phyloP scores from a whole-genome alignment of 2,888 invertebrate species.

The Caenorhabditis sinica region DNA sequence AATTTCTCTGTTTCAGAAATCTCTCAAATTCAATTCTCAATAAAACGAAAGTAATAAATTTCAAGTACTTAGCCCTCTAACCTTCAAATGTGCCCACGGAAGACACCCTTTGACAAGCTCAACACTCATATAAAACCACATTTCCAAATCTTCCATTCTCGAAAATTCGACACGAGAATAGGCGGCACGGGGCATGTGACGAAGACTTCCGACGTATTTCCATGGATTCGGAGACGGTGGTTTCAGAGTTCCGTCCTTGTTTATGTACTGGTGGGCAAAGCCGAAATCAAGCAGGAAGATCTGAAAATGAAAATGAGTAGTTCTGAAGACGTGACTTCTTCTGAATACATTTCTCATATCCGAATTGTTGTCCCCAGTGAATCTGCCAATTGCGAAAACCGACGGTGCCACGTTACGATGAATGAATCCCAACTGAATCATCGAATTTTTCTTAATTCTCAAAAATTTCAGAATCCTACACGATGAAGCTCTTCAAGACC shows the following conservation, averaged over 20 bases:
- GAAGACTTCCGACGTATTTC: constrained; percentile 69
- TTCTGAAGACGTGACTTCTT: background rate
- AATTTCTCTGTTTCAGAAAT: no score
- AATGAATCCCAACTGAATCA: constrained; percentile 63
- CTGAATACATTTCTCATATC: constrained; percentile 60
- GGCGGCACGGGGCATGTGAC: constrained; percentile 70
- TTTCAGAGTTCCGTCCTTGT: constrained; percentile 67
- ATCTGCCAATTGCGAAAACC: constrained; percentile 70
- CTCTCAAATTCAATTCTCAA: no score
- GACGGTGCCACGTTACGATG: constrained; percentile 72
- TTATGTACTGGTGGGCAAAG: constrained; percentile 68
- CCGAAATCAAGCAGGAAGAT: constrained; percentile 73
- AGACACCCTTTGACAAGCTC: constrained; percentile 72
- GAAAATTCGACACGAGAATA: constrained; percentile 63
- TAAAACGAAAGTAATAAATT: no score
- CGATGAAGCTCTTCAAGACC: constrained; percentile 72
- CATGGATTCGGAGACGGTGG: constrained; percentile 69
- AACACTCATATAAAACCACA: constrained; percentile 74
- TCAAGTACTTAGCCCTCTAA: background rate
- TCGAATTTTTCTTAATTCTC: background rate
- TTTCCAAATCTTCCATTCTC: constrained; percentile 73
- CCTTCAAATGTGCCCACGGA: constrained; percentile 71
- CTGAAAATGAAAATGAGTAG: constrained; percentile 32
- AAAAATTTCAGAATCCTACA: constrained; percentile 12
- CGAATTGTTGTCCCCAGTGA: constrained; percentile 52